These are phyloP conservation scores for Pandemis corylana DNA, from an alignment of 2,888 invertebrate species.

Conservation along the genomic window DNA sequence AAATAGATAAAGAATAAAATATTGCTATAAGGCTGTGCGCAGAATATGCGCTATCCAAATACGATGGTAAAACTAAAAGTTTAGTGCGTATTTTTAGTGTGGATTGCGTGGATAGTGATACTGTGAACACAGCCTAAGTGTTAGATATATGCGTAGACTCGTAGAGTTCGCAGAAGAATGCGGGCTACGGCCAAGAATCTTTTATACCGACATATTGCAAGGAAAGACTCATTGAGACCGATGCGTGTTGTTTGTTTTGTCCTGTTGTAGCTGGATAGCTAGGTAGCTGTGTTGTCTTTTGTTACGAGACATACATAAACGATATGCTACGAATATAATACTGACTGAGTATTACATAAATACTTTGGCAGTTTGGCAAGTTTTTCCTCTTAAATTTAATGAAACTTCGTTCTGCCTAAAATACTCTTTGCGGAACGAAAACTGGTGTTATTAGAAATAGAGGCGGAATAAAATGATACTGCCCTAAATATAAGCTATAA, in stretches of 20 bases:
- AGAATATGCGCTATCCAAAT: too few relatives aligned
- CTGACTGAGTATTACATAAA: too few relatives aligned
- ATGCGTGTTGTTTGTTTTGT: constrained; percentile 36
- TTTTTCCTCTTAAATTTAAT: too few relatives aligned
- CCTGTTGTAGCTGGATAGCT: neutral
- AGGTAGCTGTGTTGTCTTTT: neutral
- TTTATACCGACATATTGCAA: constrained; percentile 34
- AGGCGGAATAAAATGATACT: neutral
- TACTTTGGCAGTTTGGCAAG: too few relatives aligned
- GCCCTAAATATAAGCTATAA: constrained; percentile 20
- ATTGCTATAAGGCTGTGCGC: neutral
- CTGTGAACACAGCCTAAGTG: too few relatives aligned
- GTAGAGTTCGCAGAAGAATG: constrained; percentile 13
- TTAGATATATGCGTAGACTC: too few relatives aligned
- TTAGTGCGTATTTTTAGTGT: too few relatives aligned
- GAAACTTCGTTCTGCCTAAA: neutral
- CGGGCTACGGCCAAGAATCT: constrained; percentile 31
- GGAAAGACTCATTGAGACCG: constrained; percentile 31
- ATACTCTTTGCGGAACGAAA: neutral
- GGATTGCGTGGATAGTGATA: too few relatives aligned
- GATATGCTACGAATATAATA: neutral
- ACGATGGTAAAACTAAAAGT: too few relatives aligned
- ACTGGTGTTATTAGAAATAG: neutral
- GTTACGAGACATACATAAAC: neutral
- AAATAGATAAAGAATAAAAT: constrained; percentile 25